These are phyloP conservation scores for Papilio polyxenes DNA, from an alignment of 1,140 invertebrate species.

Conservation along the genomic window DNA sequence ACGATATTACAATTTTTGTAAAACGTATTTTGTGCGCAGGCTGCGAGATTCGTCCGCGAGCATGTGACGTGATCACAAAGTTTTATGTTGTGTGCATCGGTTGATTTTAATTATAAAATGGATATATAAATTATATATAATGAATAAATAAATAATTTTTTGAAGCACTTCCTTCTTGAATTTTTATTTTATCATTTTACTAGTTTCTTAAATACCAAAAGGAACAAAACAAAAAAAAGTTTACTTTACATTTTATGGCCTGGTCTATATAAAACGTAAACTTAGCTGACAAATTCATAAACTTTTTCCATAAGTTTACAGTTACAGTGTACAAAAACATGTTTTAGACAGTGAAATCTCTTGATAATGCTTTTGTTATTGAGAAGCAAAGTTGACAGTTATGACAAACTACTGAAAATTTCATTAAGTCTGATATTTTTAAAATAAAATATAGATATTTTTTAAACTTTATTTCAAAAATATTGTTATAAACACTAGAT, in stretches of 20 bases:
- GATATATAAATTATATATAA: slow-evolving; percentile 80
- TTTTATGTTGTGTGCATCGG: slow-evolving; percentile 75
- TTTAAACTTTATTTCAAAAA: not conserved
- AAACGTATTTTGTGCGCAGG: slow-evolving; percentile 52
- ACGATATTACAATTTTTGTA: slow-evolving; percentile 42
- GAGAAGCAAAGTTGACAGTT: no score
- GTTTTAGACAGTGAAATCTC: no score
- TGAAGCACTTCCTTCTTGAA: slow-evolving; percentile 70
- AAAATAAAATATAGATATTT: not conserved
- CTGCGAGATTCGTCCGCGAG: slow-evolving; percentile 44
- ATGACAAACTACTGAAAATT: no score
- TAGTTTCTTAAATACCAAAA: not conserved
- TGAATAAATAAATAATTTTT: slow-evolving; percentile 80
- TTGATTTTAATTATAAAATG: slow-evolving; percentile 78
- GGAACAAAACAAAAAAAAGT: not conserved
- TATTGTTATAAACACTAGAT: not conserved
- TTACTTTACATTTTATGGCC: no score
- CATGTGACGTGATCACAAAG: slow-evolving; percentile 50
- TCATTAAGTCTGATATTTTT: not conserved
- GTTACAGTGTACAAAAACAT: not conserved
- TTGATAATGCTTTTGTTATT: no score
- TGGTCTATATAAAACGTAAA: no score
- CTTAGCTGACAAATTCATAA: not conserved
- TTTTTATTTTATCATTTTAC: slow-evolving; percentile 48
- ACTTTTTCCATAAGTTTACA: not conserved